Conservation (phyloP, 2,797 vertebrate species). For the Peromyscus eremicus region DNA sequence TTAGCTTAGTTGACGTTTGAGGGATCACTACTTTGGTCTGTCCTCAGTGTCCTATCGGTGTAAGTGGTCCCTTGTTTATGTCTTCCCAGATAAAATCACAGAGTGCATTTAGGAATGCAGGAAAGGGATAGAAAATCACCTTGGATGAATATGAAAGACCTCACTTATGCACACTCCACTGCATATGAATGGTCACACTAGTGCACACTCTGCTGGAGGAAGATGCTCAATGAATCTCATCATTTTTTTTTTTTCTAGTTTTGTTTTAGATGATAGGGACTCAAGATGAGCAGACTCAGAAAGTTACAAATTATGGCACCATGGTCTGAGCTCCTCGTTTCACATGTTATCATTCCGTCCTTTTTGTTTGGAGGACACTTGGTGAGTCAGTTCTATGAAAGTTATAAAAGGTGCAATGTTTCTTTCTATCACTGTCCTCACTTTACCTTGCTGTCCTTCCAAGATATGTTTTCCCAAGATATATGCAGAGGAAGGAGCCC, state of each 20-base stretch:
- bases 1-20: neutral
- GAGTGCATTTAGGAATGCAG: neutral
- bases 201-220: neutral
- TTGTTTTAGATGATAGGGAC: neutral
- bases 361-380: neutral
- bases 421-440: neutral
- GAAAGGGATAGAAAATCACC: neutral
- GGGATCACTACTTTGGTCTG: neutral
- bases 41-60: neutral
- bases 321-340: neutral
- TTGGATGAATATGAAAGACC: neutral
- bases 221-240: neutral
- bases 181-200: neutral
- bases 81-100: neutral
- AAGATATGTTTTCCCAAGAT: too few relatives aligned
- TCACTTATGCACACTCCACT: neutral
- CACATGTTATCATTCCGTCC: neutral
- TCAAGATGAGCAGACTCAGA: neutral
- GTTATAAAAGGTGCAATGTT: neutral
- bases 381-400: neutral
- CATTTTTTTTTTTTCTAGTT: neutral
- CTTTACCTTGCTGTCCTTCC: neutral
- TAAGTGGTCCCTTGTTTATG: neutral
- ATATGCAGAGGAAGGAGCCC: neutral
- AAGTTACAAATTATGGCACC: neutral